Percentiles rank a stretch among this genome's conserved stretches.
Evolutionary conservation across 2,113 vertebrate species (phyloP).

Genomic region (Sturnira hondurensis): DNA sequence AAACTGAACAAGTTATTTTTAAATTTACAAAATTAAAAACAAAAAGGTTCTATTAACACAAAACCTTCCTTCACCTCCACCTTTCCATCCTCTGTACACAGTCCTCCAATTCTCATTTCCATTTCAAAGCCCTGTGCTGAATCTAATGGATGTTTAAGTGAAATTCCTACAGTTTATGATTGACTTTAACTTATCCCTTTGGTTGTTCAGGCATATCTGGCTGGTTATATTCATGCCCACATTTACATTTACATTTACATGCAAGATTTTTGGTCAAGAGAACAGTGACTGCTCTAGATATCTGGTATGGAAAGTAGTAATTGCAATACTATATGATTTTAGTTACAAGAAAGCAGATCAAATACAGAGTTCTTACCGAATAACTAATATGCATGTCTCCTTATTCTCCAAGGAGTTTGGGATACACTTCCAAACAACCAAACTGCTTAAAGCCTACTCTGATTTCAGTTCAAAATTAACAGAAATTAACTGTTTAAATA

Average conservation of each 20-base stretch:
- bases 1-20: constrained; percentile 53
- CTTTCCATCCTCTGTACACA: neutral
- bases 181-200: constrained; percentile 58
- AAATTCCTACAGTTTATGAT: constrained; percentile 44
- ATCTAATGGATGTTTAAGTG: constrained; percentile 40
- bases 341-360: constrained; percentile 5
- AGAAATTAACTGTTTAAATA: constrained; percentile 36
- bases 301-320: constrained; percentile 52
- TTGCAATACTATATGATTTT: constrained; percentile 2
- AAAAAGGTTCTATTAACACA: constrained; percentile 54
- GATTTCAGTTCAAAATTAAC: constrained; percentile 37
- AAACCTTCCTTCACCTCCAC: constrained; percentile 10
- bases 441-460: neutral
- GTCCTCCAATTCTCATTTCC: constrained; percentile 23
- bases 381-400: constrained; percentile 2
- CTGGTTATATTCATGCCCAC: constrained; percentile 4
- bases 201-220: constrained; percentile 42
- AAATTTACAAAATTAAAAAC: constrained; percentile 56
- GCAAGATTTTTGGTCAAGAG: constrained; percentile 39
- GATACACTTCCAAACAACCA: neutral
- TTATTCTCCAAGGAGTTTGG: neutral
- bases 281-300: neutral
- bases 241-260: constrained; percentile 21
- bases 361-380: constrained; percentile 1
- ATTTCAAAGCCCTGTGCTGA: constrained; percentile 34